Evolutionary conservation across 2,888 invertebrate genomes (phyloP).

Genomic region (Hirtodrosophila histrioides): DNA sequence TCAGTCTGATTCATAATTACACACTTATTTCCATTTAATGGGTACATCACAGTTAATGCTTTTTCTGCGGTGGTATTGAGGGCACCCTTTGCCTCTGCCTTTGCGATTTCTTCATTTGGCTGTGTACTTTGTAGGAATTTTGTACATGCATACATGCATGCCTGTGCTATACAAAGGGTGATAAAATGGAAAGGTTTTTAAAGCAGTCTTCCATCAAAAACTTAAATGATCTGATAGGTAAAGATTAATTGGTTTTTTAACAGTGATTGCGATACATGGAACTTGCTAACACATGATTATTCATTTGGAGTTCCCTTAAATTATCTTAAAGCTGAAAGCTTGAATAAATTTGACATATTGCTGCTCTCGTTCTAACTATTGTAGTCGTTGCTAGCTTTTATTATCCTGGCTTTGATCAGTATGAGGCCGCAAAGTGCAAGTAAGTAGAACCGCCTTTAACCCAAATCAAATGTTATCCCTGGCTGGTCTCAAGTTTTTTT

Average conservation of each 20-base stretch:
- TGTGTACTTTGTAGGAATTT: conserved; percentile 15
- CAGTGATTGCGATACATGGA: not conserved
- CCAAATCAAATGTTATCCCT: conserved; percentile 34
- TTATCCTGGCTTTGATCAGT: conserved; percentile 26
- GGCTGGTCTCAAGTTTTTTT: conserved; percentile 36
- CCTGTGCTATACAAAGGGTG: conserved; percentile 8
- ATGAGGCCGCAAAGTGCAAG: not conserved
- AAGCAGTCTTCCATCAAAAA: conserved; percentile 10
- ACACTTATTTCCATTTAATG: conserved; percentile 57
- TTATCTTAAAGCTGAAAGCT: too few species aligned
- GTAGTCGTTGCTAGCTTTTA: not conserved
- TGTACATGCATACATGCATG: conserved; percentile 13
- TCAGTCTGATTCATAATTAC: conserved; percentile 56
- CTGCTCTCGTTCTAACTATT: too few species aligned
- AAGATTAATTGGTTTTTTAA: conserved; percentile 10
- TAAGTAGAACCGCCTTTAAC: conserved; percentile 22
- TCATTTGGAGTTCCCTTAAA: too few species aligned
- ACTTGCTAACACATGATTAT: too few species aligned
- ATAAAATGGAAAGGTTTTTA: conserved; percentile 1
- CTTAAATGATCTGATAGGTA: conserved; percentile 11
- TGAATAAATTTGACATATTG: too few species aligned
- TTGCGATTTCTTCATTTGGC: conserved; percentile 9
- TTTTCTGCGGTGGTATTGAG: conserved; percentile 40
- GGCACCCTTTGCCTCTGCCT: conserved; percentile 8
- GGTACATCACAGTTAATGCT: conserved; percentile 52